Evolutionary conservation across 2,797 vertebrate species (phyloP).

Genomic region (Corythornis leucogaster): DNA sequence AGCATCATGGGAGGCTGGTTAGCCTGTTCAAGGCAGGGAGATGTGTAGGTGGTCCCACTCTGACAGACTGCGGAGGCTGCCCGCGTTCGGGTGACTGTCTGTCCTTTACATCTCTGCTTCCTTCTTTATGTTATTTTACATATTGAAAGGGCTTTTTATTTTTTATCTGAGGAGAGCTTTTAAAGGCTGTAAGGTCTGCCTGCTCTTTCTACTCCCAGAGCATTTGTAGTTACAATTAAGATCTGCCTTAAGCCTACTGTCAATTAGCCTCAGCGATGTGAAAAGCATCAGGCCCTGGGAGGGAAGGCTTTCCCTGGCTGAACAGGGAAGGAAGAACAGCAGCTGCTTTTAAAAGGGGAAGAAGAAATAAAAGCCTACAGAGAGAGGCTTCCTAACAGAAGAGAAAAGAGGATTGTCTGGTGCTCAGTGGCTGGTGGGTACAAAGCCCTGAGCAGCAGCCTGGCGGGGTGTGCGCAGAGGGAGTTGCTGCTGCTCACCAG

Average conservation of each 20-base stretch:
- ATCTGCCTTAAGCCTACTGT: conserved; percentile 38
- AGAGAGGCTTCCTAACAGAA: conserved; percentile 7
- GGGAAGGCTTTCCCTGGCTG: neutral
- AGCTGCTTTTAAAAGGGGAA: conserved; percentile 26
- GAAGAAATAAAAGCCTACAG: conserved; percentile 28
- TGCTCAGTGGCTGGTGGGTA: neutral
- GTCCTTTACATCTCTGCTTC: neutral
- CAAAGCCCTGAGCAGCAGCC: neutral
- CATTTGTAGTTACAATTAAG: conserved; percentile 48
- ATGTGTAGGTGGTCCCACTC: neutral
- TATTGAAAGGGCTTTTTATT: conserved; percentile 1
- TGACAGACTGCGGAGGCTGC: neutral
- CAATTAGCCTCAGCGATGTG: conserved; percentile 26
- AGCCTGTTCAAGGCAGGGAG: neutral
- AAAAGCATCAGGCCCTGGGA: conserved; percentile 8
- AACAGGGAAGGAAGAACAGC: conserved; percentile 33
- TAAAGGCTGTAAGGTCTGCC: conserved; percentile 18
- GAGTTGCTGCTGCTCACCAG: neutral
- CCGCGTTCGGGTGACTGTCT: rapidly evolving
- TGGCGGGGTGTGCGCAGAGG: neutral
- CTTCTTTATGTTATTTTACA: neutral
- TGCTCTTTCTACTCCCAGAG: conserved; percentile 28
- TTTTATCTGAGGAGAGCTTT: conserved; percentile 36
- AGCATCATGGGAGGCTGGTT: neutral
- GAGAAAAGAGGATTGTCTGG: conserved; percentile 13